Percentiles rank a stretch among this genome's conserved stretches.
phyloP scores from a whole-genome alignment of 2,888 invertebrate genomes.

The Lycophotia porphyrea region DNA sequence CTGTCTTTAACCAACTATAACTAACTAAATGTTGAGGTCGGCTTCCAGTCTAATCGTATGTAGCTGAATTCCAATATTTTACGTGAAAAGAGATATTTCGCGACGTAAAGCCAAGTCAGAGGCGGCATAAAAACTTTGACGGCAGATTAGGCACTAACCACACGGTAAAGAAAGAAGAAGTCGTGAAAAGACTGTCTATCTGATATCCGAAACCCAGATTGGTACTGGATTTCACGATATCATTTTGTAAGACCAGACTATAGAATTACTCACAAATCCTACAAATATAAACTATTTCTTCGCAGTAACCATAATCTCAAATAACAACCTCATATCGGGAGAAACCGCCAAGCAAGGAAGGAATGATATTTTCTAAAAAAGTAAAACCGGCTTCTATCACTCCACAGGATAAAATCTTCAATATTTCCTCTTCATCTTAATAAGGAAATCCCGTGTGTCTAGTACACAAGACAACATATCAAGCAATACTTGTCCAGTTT shows the following conservation, averaged over 20 bases:
- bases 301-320: background rate
- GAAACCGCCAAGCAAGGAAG: conserved; percentile 16
- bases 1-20: background rate
- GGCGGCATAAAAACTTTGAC: too few species aligned
- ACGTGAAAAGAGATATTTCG: background rate
- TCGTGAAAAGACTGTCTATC: background rate
- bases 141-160: too few species aligned
- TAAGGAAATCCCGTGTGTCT: conserved; percentile 53
- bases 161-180: too few species aligned
- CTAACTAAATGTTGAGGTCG: background rate
- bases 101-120: too few species aligned
- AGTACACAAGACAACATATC: background rate
- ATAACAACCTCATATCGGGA: background rate
- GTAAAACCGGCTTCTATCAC: conserved; percentile 19
- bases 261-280: background rate
- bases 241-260: background rate
- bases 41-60: background rate
- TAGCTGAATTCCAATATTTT: background rate
- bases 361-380: conserved; percentile 9
- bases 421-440: conserved; percentile 49
- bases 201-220: background rate
- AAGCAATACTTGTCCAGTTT: background rate
- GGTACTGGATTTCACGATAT: background rate
- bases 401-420: conserved; percentile 18
- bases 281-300: background rate